These are phyloP conservation scores for Bombus haemorrhoidalis DNA, from an alignment of 1,140 invertebrate species.

Conservation along the genomic window DNA sequence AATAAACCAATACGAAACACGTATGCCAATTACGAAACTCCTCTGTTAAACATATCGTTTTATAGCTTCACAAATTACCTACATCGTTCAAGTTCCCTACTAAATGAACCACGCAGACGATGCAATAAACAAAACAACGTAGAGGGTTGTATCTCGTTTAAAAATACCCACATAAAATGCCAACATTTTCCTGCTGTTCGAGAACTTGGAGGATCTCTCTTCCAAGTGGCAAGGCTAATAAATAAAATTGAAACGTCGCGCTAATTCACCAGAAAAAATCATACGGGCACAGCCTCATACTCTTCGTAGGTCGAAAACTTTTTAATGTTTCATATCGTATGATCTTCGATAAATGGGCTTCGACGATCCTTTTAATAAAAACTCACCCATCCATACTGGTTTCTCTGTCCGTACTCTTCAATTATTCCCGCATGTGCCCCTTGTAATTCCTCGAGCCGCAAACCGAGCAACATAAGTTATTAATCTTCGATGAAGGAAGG, in stretches of 20 bases:
- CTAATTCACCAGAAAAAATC: slow-evolving; percentile 41
- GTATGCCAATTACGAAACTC: background rate
- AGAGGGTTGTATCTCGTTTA: too few relatives aligned
- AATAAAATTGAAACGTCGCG: slow-evolving; percentile 49
- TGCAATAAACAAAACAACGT: background rate
- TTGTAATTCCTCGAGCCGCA: slow-evolving; percentile 14
- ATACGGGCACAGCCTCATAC: slow-evolving; percentile 18
- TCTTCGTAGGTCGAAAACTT: background rate
- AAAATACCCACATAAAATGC: background rate
- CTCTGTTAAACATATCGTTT: background rate
- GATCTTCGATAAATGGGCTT: slow-evolving; percentile 13
- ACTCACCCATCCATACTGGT: slow-evolving; percentile 36
- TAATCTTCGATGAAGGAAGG: slow-evolving; percentile 15
- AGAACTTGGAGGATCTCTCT: background rate
- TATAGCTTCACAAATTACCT: slow-evolving; percentile 3
- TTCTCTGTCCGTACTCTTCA: slow-evolving; percentile 7
- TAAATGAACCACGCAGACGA: background rate
- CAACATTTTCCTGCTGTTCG: background rate
- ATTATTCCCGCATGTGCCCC: slow-evolving; percentile 11
- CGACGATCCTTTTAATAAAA: slow-evolving; percentile 47
- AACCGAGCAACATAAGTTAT: background rate
- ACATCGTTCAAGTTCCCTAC: background rate
- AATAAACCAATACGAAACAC: background rate
- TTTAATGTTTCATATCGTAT: background rate
- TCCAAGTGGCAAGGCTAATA: background rate